phyloP scores from a whole-genome alignment of 2,888 invertebrate genomes.

The Clanis bilineata region DNA sequence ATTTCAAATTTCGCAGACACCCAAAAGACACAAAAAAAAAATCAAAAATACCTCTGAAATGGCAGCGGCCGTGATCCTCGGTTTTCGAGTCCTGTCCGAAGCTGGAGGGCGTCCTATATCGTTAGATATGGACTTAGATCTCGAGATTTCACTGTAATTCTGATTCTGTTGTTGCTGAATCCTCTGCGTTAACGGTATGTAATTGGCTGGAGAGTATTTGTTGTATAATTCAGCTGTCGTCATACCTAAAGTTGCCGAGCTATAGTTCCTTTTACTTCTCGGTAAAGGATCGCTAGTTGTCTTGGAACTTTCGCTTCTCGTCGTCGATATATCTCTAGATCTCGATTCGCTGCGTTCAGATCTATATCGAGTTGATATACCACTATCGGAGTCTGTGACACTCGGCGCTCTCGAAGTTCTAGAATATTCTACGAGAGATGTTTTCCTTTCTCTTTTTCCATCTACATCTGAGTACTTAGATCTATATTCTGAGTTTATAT shows the following conservation, averaged over 20 bases:
- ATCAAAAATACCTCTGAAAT: slow-evolving; percentile 64
- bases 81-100: slow-evolving; percentile 50
- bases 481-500: slow-evolving; percentile 65
- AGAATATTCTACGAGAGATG: slow-evolving; percentile 63
- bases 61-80: slow-evolving; percentile 60
- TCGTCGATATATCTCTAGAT: slow-evolving; percentile 77
- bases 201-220: slow-evolving; percentile 89
- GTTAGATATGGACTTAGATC: slow-evolving; percentile 82
- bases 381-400: slow-evolving; percentile 73
- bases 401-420: slow-evolving; percentile 68
- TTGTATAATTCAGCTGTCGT: slow-evolving; percentile 86
- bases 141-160: slow-evolving; percentile 64
- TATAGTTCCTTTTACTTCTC: slow-evolving; percentile 65
- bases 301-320: slow-evolving; percentile 79
- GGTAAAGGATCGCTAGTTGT: slow-evolving; percentile 62
- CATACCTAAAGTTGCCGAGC: slow-evolving; percentile 79
- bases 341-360: slow-evolving; percentile 79
- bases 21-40: slow-evolving; percentile 30
- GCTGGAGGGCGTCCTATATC: slow-evolving; percentile 80
- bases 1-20: slow-evolving; percentile 58
- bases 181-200: slow-evolving; percentile 83
- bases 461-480: slow-evolving; percentile 67
- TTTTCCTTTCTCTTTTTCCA: slow-evolving; percentile 68
- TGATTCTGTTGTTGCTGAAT: slow-evolving; percentile 59
- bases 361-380: slow-evolving; percentile 61